Evolutionary conservation across 2,797 vertebrate species (phyloP).

Genomic region (Calcarius lapponicus): DNA sequence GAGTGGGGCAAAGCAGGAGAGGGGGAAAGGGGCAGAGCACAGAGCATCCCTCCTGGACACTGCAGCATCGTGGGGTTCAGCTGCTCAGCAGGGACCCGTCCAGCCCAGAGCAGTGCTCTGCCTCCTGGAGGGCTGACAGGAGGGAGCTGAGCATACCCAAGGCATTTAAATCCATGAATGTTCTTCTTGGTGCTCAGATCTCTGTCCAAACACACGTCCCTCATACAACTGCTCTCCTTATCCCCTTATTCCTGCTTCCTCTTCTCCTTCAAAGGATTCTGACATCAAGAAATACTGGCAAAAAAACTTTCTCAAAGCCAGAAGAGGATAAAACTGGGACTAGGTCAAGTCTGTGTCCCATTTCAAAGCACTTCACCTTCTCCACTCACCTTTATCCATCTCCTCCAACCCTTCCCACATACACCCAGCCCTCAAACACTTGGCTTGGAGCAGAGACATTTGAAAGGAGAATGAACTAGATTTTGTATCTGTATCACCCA

Average conservation of each 20-base stretch:
- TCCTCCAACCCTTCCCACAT: background rate
- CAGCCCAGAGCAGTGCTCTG: background rate
- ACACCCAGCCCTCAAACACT: background rate
- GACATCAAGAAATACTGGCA: background rate
- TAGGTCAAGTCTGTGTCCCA: background rate
- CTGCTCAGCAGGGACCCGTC: background rate
- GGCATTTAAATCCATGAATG: fast-evolving
- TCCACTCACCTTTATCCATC: background rate
- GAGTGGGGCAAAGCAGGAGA: background rate
- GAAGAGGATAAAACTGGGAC: background rate
- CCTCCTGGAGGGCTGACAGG: background rate
- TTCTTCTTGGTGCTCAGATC: background rate
- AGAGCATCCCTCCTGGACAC: background rate
- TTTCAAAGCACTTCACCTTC: background rate
- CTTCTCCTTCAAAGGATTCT: background rate
- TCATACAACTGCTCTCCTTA: background rate
- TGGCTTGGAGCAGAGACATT: background rate
- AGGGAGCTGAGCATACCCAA: background rate
- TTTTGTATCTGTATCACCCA: background rate
- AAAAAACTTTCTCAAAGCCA: background rate
- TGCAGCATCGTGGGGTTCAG: fast-evolving
- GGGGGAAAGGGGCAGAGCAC: background rate
- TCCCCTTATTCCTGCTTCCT: background rate
- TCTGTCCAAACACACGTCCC: background rate
- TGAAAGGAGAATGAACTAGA: background rate